Conservation (phyloP, 2,797 vertebrate species). For the Florisuga fusca region DNA sequence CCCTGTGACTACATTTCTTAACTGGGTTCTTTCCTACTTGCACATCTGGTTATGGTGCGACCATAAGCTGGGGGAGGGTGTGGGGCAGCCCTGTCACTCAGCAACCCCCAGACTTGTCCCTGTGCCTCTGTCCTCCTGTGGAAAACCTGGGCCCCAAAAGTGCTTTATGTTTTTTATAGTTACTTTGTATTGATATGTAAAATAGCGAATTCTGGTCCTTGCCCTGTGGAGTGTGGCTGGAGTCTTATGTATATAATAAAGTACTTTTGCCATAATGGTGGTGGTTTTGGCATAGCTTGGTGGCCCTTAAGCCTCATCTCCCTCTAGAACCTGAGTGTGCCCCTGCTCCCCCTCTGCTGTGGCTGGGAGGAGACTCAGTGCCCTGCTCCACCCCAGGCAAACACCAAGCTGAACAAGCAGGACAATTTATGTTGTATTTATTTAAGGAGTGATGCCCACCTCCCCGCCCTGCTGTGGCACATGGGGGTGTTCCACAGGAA, state of each 20-base stretch:
- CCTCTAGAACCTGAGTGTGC: not conserved
- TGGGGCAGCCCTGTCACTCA: not conserved
- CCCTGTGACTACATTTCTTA: not conserved
- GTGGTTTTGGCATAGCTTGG: not conserved
- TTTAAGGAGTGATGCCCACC: not conserved
- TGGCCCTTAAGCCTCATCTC: not conserved
- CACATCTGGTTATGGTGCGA: conserved; percentile 60
- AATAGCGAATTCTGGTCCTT: conserved; percentile 66
- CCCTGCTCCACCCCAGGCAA: not conserved
- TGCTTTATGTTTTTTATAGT: conserved; percentile 78
- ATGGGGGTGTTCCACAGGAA: not conserved
- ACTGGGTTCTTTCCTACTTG: conserved; percentile 63
- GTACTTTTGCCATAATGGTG: conserved; percentile 62
- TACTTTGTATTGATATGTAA: conserved; percentile 71
- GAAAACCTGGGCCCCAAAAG: conserved; percentile 63
- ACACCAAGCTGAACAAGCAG: not conserved
- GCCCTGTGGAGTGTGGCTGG: conserved; percentile 71
- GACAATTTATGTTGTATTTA: not conserved
- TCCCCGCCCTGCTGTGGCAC: not conserved
- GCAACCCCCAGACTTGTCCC: conserved; percentile 27
- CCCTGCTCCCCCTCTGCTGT: not conserved
- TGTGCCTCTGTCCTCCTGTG: conserved; percentile 56
- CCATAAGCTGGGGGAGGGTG: conserved; percentile 1
- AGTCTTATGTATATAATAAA: conserved; percentile 75
- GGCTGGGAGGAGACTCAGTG: not conserved